Evolutionary conservation across 2,113 vertebrate species (phyloP).

Genomic region (Alligator sinensis): DNA sequence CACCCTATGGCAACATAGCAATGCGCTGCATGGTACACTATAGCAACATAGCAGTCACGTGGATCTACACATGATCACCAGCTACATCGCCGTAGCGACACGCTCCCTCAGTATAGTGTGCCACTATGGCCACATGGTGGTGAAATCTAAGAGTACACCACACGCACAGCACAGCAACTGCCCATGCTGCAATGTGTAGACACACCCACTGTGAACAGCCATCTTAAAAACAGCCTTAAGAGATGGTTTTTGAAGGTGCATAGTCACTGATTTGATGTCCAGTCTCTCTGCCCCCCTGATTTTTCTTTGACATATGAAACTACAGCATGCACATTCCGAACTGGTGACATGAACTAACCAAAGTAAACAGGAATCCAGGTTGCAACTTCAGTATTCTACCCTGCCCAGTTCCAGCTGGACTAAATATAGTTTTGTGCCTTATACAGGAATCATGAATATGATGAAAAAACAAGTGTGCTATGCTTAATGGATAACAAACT

Average conservation of each 20-base stretch:
- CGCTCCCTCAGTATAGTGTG: too few relatives aligned
- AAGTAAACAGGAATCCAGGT: constrained; percentile 7
- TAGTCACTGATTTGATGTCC: constrained; percentile 12
- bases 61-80: too few relatives aligned
- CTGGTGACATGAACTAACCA: background rate
- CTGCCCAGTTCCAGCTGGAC: background rate
- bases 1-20: too few relatives aligned
- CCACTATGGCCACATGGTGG: too few relatives aligned
- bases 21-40: too few relatives aligned
- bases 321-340: background rate
- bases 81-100: too few relatives aligned
- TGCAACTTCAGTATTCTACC: background rate
- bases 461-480: accelerated
- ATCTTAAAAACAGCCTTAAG: background rate
- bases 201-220: background rate
- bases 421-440: background rate
- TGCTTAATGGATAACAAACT: background rate
- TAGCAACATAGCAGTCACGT: too few relatives aligned
- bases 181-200: too few relatives aligned
- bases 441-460: background rate
- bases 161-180: too few relatives aligned
- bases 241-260: background rate
- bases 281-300: background rate
- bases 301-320: background rate
- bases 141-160: too few relatives aligned